These are phyloP conservation scores for Fragum fragum DNA, from an alignment of 2,888 invertebrate species.

Conservation along the genomic window DNA sequence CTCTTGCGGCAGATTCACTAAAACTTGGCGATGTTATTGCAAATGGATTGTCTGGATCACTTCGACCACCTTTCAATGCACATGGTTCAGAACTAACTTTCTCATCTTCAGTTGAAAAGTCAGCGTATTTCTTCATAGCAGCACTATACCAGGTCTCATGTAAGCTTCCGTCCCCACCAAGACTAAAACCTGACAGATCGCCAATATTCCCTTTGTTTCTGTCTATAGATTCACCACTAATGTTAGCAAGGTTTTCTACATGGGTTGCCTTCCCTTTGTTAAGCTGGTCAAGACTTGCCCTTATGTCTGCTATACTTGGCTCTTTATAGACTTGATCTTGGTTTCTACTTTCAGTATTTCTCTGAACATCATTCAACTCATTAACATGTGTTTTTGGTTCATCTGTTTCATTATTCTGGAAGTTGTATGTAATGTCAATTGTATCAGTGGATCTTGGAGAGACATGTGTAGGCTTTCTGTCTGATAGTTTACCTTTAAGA, in stretches of 20 bases:
- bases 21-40: constrained; percentile 79
- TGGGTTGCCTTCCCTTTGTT: not conserved
- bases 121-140: constrained; percentile 41
- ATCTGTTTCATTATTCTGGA: not conserved
- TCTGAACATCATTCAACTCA: not conserved
- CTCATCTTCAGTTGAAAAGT: constrained; percentile 12
- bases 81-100: not conserved
- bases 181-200: not conserved
- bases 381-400: not conserved
- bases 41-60: constrained; percentile 68
- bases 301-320: constrained; percentile 53
- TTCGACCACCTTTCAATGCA: constrained; percentile 52
- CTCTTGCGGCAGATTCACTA: constrained; percentile 76
- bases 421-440: constrained; percentile 32
- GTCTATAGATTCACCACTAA: not conserved
- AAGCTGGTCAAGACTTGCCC: constrained; percentile 21
- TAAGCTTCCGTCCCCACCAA: constrained; percentile 19
- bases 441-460: constrained; percentile 29
- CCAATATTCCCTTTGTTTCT: not conserved
- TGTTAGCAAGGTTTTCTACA: not conserved
- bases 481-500: not conserved
- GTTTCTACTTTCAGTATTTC: not conserved
- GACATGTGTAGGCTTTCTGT: not conserved
- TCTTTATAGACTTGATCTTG: constrained; percentile 30
- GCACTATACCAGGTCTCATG: constrained; percentile 45